Evolutionary conservation across 2,888 invertebrate genomes (phyloP), one percentile per base, ranked within the genome.

Genomic region (Caenorhabditis sp.): DNA sequence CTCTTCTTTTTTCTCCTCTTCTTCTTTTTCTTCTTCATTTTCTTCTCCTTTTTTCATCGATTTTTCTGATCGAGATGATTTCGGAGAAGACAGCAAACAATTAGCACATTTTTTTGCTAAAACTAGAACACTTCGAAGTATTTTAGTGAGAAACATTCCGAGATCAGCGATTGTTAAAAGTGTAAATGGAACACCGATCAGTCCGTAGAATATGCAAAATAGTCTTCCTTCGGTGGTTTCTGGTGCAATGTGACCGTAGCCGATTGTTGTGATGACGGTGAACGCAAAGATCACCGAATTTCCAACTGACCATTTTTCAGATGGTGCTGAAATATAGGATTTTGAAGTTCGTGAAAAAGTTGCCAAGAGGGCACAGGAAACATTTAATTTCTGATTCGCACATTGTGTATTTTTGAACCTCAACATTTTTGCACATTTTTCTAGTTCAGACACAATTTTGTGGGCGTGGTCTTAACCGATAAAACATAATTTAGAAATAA

Each of bases 251-350:
- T 86, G 81, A n/a, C 86, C 86, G 53, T 85, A 85, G 12, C 84
- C 85, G 36, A 86, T 85, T 21, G 86, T 86, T 0, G 86, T 86
- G 63, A 86, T 86, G 5, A 86, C 82, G 0, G 85, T 86, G 69
- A 84, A 86, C 8, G 85, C 77, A 61, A 86, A 86, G 6, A 86
- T 81, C 36, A 86, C 66, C 1, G 85, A 77, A 55, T 84, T 83
- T 31, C 78, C 80, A 65, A 85, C 83, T 0, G 79, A 75, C 86
- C 86, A 86, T 37, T 82, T 81, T n/a, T 81, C 75, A 21, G 26
- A 19, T 17, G 64, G 67, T 10, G 62, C 65, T 26, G 31, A 10
- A 31, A 31, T 4, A 31, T 4, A 31, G 10, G 10, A 31, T n/a
- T n/a, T n/a, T n/a, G n/a, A n/a, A n/a, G n/a, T n/a, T n/a, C n/a